Evolutionary conservation across 2,797 vertebrate genomes (phyloP).

Genomic region (Halcyon smyrnensis): DNA sequence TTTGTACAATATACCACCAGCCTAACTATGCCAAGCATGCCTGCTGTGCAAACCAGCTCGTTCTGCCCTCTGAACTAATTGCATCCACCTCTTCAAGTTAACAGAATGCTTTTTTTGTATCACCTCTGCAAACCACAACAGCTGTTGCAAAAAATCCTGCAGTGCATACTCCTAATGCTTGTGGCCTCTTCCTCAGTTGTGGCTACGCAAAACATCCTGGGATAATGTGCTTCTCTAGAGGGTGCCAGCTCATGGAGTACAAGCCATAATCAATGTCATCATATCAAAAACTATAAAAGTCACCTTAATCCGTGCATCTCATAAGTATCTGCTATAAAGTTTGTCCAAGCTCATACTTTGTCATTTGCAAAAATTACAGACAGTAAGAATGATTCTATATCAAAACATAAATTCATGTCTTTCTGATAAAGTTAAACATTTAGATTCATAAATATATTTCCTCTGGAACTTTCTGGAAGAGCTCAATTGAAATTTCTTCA

Average conservation of each 20-base stretch:
- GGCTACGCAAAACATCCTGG: constrained; percentile 11
- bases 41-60: constrained; percentile 33
- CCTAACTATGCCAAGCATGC: constrained; percentile 22
- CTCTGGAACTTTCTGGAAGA: neutral
- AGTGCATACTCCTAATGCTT: neutral
- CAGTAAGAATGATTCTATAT: neutral
- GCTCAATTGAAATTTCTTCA: neutral
- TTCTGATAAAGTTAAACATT: neutral
- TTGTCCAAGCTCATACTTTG: neutral
- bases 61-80: constrained; percentile 56
- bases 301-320: neutral
- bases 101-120: constrained; percentile 16
- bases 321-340: neutral
- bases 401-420: neutral
- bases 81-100: constrained; percentile 57
- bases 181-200: neutral
- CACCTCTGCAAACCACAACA: constrained; percentile 62
- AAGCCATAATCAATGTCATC: neutral
- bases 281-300: constrained; percentile 7
- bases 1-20: constrained; percentile 35
- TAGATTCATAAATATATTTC: neutral
- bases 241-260: neutral
- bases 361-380: neutral
- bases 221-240: constrained; percentile 32
- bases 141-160: constrained; percentile 61